A percentile compares a stretch with the other conserved stretches of the same genome.
Conservation (phyloP, 2,888 invertebrate genomes). For the Tetheella fluctuosa region DNA sequence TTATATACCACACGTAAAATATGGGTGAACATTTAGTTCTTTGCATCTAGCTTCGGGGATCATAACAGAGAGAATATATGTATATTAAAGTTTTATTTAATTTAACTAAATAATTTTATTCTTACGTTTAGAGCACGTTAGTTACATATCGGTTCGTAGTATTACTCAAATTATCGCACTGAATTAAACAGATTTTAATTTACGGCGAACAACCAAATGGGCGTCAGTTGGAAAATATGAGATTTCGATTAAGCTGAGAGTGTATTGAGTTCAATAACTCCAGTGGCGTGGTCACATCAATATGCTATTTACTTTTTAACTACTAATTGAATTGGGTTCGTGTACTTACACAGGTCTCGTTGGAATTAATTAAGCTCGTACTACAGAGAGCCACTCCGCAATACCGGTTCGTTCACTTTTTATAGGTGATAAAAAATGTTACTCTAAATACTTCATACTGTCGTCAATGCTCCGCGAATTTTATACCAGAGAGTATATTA, state of each 20-base stretch:
- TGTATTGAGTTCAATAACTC: conserved; percentile 32
- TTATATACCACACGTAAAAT: no score
- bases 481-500: conserved; percentile 44
- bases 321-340: conserved; percentile 67
- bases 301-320: conserved; percentile 60
- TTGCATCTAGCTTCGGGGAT: no score
- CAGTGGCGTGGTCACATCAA: conserved; percentile 40
- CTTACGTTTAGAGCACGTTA: no score
- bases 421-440: conserved; percentile 58
- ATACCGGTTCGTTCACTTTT: conserved; percentile 50
- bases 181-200: not conserved
- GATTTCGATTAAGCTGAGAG: conserved; percentile 32
- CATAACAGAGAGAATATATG: no score
- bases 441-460: conserved; percentile 35
- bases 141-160: not conserved
- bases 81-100: no score
- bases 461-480: conserved; percentile 39
- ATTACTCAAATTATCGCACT: not conserved
- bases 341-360: conserved; percentile 57
- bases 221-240: conserved; percentile 29
- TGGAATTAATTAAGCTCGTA: conserved; percentile 65
- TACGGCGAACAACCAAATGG: conserved; percentile 15
- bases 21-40: no score
- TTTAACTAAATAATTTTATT: no score
- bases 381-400: conserved; percentile 42